These are phyloP conservation scores for Pemphredon lugubris DNA, from an alignment of 2,888 invertebrate species.

Conservation along the genomic window DNA sequence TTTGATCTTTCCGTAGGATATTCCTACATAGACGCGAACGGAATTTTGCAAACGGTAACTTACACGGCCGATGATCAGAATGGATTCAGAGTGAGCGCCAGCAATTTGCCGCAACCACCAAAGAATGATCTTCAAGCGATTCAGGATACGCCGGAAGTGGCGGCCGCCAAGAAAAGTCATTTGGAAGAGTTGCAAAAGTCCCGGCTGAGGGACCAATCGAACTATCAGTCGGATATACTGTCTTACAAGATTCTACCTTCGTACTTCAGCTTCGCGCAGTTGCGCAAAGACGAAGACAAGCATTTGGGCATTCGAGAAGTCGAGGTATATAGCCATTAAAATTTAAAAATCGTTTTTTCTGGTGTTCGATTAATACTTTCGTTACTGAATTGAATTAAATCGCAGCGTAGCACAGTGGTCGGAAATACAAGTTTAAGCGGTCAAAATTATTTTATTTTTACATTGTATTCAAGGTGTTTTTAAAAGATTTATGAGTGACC, in stretches of 20 bases:
- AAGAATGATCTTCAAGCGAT: constrained; percentile 71
- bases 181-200: constrained; percentile 68
- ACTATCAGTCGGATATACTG: constrained; percentile 52
- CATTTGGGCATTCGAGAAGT: constrained; percentile 32
- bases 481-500: too few relatives aligned
- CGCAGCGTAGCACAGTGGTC: too few relatives aligned
- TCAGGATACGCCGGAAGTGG: constrained; percentile 82
- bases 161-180: constrained; percentile 80
- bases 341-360: neutral
- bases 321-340: constrained; percentile 26
- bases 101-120: constrained; percentile 81
- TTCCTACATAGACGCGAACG: constrained; percentile 87
- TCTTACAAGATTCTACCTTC: constrained; percentile 62
- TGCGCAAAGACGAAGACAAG: constrained; percentile 28
- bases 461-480: too few relatives aligned
- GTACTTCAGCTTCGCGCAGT: constrained; percentile 51
- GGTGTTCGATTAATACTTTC: too few relatives aligned
- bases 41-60: constrained; percentile 85
- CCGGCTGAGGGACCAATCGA: constrained; percentile 33
- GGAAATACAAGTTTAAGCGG: too few relatives aligned
- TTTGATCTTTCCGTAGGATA: constrained; percentile 80
- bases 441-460: too few relatives aligned
- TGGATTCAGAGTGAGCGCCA: constrained; percentile 86
- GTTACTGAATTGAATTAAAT: too few relatives aligned
- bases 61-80: constrained; percentile 85